phyloP scores from a whole-genome alignment of 2,113 vertebrate genomes.

The Elaphurus davidianus region DNA sequence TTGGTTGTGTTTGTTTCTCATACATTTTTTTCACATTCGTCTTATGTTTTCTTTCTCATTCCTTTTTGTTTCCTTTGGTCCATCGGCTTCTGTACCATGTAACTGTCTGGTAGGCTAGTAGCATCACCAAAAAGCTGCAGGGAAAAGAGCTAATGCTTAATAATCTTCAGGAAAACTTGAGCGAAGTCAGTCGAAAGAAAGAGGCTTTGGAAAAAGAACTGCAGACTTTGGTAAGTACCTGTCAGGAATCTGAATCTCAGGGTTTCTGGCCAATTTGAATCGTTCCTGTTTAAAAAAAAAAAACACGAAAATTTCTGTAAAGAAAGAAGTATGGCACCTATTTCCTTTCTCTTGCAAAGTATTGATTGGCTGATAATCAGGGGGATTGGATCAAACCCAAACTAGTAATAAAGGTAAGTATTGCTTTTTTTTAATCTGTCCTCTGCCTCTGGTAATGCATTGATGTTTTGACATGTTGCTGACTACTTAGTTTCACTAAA shows the following conservation, averaged over 20 bases:
- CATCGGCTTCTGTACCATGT: conserved; percentile 68
- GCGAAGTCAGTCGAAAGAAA: conserved; percentile 86
- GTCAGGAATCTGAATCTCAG: background rate
- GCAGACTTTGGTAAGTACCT: conserved; percentile 87
- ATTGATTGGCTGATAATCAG: background rate
- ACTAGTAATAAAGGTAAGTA: background rate
- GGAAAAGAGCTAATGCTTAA: conserved; percentile 85
- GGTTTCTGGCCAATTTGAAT: conserved; percentile 19
- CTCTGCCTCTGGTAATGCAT: background rate
- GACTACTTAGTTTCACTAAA: background rate
- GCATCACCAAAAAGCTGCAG: conserved; percentile 87
- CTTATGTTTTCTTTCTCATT: conserved; percentile 63
- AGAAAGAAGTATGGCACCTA: background rate
- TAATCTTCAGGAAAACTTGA: conserved; percentile 86
- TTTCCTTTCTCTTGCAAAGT: background rate
- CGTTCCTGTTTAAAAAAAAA: background rate
- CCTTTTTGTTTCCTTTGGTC: conserved; percentile 63
- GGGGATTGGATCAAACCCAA: conserved; percentile 15
- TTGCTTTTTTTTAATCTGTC: background rate
- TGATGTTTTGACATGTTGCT: background rate
- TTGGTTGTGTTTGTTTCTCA: conserved; percentile 26
- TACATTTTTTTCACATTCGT: conserved; percentile 46
- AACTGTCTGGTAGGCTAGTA: conserved; percentile 83
- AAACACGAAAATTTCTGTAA: background rate
- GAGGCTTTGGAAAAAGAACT: conserved; percentile 88